Conservation (phyloP, 2,797 vertebrate species). For the Rhabdophis nuchalis region DNA sequence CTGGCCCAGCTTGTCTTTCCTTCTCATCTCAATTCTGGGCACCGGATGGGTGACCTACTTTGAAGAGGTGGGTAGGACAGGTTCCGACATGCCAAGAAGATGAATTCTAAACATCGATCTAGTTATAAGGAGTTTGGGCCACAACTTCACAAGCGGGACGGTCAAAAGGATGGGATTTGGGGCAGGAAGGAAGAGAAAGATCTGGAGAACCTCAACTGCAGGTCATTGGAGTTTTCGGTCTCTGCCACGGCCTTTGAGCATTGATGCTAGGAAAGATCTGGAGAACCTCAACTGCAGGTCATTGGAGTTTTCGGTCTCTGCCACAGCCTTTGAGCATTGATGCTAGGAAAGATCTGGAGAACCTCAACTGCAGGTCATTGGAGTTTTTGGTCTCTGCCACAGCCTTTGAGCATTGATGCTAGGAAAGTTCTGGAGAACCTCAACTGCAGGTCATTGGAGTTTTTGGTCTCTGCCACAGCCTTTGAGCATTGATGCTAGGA, state of each 20-base stretch:
- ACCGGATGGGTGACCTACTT: not conserved
- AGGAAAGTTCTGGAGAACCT: not conserved
- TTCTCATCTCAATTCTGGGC: not conserved
- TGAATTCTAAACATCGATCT: not conserved
- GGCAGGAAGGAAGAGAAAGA: not conserved
- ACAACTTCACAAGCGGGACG: not conserved
- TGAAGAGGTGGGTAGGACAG: not conserved
- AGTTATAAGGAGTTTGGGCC: not conserved
- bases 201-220: not conserved
- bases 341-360: not conserved
- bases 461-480: not conserved
- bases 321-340: no score
- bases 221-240: not conserved
- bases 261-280: no score
- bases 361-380: not conserved
- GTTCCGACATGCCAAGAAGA: fast-evolving
- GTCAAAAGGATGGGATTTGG: not conserved
- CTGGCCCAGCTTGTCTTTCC: not conserved
- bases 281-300: not conserved
- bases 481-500: no score
- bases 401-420: no score
- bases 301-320: not conserved
- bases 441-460: not conserved
- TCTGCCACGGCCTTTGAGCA: not conserved
- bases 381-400: not conserved